These are phyloP conservation scores for Polypterus bichir DNA, from an alignment of 2,113 vertebrate genomes.

Conservation along the genomic window DNA sequence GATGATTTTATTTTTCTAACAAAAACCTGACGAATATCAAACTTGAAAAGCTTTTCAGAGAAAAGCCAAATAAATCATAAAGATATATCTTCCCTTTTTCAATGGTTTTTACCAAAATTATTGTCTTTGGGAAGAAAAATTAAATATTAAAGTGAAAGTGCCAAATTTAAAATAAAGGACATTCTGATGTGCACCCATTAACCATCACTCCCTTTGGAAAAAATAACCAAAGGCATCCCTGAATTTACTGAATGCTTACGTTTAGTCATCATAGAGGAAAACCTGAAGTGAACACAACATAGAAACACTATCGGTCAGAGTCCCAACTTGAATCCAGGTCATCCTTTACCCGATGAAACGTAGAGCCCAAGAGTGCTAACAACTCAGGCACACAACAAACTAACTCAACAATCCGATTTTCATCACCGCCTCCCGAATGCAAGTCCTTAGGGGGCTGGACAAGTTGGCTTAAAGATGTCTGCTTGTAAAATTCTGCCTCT, in stretches of 20 bases:
- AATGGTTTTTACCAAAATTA: too few species aligned
- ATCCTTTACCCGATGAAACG: slow-evolving; percentile 48
- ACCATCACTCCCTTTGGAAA: too few species aligned
- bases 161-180: too few species aligned
- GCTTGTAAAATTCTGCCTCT: slow-evolving; percentile 63
- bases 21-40: too few species aligned
- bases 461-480: slow-evolving; percentile 83
- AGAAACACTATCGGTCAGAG: slow-evolving; percentile 37
- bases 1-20: too few species aligned
- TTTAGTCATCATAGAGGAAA: slow-evolving; percentile 1
- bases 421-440: slow-evolving; percentile 31
- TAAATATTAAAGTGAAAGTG: too few species aligned
- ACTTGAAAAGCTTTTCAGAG: too few species aligned
- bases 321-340: slow-evolving; percentile 28
- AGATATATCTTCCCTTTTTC: too few species aligned
- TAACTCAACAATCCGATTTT: slow-evolving; percentile 72
- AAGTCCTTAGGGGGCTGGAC: slow-evolving; percentile 47
- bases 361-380: slow-evolving; percentile 78
- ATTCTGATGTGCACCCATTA: too few species aligned
- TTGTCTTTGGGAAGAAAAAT: too few species aligned
- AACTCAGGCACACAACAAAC: slow-evolving; percentile 83
- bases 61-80: too few species aligned
- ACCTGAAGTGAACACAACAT: slow-evolving; percentile 5
- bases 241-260: slow-evolving; percentile 29
- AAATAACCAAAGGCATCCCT: slow-evolving; percentile 8